These are phyloP conservation scores for Watsonalla cultraria DNA, from an alignment of 2,888 invertebrate species.

Conservation along the genomic window DNA sequence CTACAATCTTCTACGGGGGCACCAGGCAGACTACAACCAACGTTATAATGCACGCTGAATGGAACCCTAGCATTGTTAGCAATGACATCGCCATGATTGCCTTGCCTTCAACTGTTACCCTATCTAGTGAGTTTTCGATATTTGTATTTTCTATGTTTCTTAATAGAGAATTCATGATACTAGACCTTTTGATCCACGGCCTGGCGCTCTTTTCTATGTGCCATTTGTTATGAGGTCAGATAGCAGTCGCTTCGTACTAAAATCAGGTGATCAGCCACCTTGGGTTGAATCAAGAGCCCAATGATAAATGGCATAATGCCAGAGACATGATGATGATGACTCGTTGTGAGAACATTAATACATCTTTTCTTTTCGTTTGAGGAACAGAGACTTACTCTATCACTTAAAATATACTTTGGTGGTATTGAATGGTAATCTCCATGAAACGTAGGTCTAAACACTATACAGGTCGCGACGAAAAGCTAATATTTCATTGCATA, in stretches of 20 bases:
- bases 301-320: no score
- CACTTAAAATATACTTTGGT: no score
- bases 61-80: slow-evolving; percentile 17
- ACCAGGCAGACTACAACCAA: slow-evolving; percentile 22
- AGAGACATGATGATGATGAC: no score
- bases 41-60: slow-evolving; percentile 31
- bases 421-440: no score
- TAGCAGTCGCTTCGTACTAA: no score
- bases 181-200: background rate
- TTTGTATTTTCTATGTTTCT: background rate
- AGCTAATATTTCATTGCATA: background rate
- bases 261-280: no score
- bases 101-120: slow-evolving; percentile 18
- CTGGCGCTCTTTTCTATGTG: background rate
- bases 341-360: no score
- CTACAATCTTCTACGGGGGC: slow-evolving; percentile 35
- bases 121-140: slow-evolving; percentile 20
- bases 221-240: no score
- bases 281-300: no score
- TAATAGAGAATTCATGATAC: background rate
- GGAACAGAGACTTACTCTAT: no score
- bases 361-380: no score
- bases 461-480: background rate
- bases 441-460: background rate
- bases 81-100: slow-evolving; percentile 35